These are phyloP conservation scores for Hirtodrosophila alboralis DNA, from an alignment of 2,888 invertebrate species.

Conservation along the genomic window DNA sequence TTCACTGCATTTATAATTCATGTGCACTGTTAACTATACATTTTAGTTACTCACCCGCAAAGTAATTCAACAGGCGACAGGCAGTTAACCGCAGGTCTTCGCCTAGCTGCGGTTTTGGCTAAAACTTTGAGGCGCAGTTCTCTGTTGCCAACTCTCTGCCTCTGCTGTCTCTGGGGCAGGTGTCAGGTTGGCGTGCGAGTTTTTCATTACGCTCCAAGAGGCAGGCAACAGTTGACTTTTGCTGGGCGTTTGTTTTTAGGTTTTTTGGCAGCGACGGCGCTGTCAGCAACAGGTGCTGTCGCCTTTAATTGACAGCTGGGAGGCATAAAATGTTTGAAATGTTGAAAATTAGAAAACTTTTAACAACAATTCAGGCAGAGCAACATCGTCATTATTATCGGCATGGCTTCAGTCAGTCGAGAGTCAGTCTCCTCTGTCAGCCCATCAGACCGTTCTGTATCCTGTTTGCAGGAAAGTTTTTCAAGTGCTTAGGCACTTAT, in stretches of 20 bases:
- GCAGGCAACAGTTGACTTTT: slow-evolving; percentile 61
- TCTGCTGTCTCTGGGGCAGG: slow-evolving; percentile 47
- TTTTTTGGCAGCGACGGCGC: slow-evolving; percentile 8
- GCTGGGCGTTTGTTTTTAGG: slow-evolving; percentile 35
- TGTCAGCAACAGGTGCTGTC: slow-evolving; percentile 78
- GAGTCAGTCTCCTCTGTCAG: not conserved
- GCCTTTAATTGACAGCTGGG: slow-evolving; percentile 77
- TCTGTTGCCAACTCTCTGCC: not conserved
- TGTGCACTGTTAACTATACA: slow-evolving; percentile 57
- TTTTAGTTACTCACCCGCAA: slow-evolving; percentile 52
- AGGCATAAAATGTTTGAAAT: slow-evolving; percentile 78
- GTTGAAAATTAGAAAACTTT: slow-evolving; percentile 79
- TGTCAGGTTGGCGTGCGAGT: slow-evolving; percentile 72
- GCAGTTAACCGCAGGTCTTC: slow-evolving; percentile 29
- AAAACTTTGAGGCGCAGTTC: slow-evolving; percentile 36
- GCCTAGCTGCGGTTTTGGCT: slow-evolving; percentile 49
- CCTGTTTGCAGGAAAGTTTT: slow-evolving; percentile 54
- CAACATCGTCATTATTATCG: slow-evolving; percentile 70
- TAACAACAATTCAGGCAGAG: slow-evolving; percentile 66
- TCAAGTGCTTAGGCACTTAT: slow-evolving; percentile 76
- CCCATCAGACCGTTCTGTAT: not conserved
- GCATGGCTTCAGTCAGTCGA: slow-evolving; percentile 45
- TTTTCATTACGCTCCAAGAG: slow-evolving; percentile 51
- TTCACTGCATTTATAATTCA: slow-evolving; percentile 65
- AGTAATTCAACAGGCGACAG: not conserved